These are phyloP conservation scores for Eubasilissa splendida DNA, from an alignment of 2,888 invertebrate species.

Conservation along the genomic window DNA sequence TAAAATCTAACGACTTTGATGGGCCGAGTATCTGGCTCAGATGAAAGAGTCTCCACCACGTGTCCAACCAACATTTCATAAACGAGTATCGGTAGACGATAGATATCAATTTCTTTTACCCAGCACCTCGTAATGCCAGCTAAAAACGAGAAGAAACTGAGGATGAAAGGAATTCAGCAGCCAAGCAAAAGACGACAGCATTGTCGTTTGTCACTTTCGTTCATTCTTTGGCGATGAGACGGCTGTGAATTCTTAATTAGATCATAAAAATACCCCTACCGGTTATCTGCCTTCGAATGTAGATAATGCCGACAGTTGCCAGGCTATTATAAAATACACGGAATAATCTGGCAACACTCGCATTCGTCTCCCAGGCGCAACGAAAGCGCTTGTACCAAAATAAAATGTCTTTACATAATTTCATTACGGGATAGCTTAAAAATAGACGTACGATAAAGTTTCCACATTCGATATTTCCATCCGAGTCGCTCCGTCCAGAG, in stretches of 20 bases:
- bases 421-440: conserved; percentile 73
- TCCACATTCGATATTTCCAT: conserved; percentile 34
- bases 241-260: conserved; percentile 38
- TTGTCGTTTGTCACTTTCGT: conserved; percentile 21
- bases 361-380: conserved; percentile 52
- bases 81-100: no score
- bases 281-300: conserved; percentile 21
- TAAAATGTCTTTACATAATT: conserved; percentile 74
- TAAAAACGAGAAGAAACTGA: no score
- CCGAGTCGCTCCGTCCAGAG: background rate
- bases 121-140: no score
- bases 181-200: no score
- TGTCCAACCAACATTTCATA: no score
- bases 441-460: conserved; percentile 65
- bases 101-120: no score
- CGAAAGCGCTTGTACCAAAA: conserved; percentile 54
- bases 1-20: no score
- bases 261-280: conserved; percentile 65
- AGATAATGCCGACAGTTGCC: conserved; percentile 47
- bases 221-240: conserved; percentile 20
- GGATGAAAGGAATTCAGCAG: no score
- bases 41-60: no score
- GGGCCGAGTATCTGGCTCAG: no score
- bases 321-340: conserved; percentile 49
- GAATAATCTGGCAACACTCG: conserved; percentile 54